Conservation (phyloP, 2,888 invertebrate species). For the Trissoscelio sp. region DNA sequence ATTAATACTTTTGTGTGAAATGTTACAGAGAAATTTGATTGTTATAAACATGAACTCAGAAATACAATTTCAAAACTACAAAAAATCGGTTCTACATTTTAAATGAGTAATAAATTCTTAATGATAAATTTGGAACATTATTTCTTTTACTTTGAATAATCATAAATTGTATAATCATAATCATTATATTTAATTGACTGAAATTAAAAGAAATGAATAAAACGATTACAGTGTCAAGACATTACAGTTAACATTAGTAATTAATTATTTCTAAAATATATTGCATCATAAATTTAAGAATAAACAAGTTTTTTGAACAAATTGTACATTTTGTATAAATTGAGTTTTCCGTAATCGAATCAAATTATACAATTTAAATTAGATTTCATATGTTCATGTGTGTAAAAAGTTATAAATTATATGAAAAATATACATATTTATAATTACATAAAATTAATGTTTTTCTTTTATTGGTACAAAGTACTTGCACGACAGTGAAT, state of each 20-base stretch:
- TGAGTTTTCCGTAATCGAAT: not conserved
- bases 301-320: not conserved
- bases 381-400: constrained; percentile 1
- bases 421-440: not conserved
- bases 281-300: constrained; percentile 19
- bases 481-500: not conserved
- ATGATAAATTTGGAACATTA: no score
- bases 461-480: no score
- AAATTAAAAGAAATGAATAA: not conserved
- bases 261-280: constrained; percentile 12
- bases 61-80: not conserved
- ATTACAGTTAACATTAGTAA: not conserved
- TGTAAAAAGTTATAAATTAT: not conserved
- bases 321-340: constrained; percentile 1
- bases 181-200: no score
- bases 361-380: constrained; percentile 10
- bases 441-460: no score
- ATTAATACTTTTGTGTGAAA: constrained; percentile 50
- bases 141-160: no score
- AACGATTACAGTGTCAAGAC: not conserved
- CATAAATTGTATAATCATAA: no score
- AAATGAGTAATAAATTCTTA: not conserved
- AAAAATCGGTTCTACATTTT: not conserved
- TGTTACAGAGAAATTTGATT: constrained; percentile 29
- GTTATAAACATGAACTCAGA: constrained; percentile 23